phyloP scores from a whole-genome alignment of 2,888 invertebrate genomes.

The Ephialtes manifestator region DNA sequence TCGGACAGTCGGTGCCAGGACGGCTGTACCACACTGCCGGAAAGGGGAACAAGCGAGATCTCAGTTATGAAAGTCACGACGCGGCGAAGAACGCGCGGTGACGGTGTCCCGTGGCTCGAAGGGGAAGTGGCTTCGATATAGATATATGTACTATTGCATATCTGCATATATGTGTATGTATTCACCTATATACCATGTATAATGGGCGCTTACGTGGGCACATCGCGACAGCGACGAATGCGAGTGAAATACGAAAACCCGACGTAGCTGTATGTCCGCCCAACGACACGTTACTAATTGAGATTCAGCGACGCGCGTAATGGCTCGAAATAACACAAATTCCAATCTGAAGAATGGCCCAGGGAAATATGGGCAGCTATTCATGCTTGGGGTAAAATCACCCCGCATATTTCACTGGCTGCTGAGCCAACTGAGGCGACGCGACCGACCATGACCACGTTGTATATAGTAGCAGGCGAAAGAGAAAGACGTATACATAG shows the following conservation, averaged over 20 bases:
- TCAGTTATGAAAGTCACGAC: conserved; percentile 72
- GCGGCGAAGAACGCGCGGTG: conserved; percentile 58
- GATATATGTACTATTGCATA: not conserved
- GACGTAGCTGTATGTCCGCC: conserved; percentile 32
- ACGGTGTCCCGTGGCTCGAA: conserved; percentile 39
- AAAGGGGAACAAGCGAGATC: conserved; percentile 69
- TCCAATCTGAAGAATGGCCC: conserved; percentile 83
- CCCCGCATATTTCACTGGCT: conserved; percentile 83
- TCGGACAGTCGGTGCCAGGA: conserved; percentile 54
- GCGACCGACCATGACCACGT: conserved; percentile 37
- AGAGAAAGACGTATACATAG: not conserved
- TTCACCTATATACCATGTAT: conserved; percentile 36
- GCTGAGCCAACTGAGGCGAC: conserved; percentile 78
- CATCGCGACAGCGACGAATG: conserved; percentile 52
- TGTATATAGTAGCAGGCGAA: not conserved
- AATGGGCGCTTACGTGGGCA: conserved; percentile 58
- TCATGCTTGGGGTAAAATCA: conserved; percentile 83
- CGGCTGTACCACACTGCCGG: conserved; percentile 52
- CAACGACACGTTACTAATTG: conserved; percentile 81
- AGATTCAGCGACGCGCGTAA: conserved; percentile 84
- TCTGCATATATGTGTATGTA: conserved; percentile 25
- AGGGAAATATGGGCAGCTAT: conserved; percentile 79
- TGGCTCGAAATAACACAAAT: conserved; percentile 84
- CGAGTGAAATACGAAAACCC: conserved; percentile 62
- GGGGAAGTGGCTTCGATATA: conserved; percentile 25